These are phyloP conservation scores for Lochmaea crataegi DNA, from an alignment of 2,888 invertebrate genomes.

Conservation along the genomic window DNA sequence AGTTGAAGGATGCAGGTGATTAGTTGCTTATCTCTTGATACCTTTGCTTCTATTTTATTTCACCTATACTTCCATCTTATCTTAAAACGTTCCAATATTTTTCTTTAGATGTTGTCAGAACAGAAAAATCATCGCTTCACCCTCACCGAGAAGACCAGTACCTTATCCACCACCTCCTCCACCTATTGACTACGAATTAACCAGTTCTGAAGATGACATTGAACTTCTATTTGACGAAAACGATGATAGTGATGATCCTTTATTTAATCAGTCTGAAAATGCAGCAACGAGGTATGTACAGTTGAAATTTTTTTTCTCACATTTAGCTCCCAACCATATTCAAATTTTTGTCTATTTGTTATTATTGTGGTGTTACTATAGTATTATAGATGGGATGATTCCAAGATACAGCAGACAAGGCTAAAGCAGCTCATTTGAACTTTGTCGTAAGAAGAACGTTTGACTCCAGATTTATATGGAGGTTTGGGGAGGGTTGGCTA, in stretches of 20 bases:
- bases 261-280: conserved; percentile 6
- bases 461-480: no score
- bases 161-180: conserved; percentile 16
- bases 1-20: not conserved
- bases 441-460: no score
- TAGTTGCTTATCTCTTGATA: no score
- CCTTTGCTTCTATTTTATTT: no score
- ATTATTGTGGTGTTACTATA: no score
- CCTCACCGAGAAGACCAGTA: not conserved
- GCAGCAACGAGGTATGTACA: not conserved
- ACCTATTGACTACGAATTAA: conserved; percentile 18
- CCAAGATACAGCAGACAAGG: no score
- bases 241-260: conserved; percentile 21
- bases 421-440: no score
- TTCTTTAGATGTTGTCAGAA: not conserved
- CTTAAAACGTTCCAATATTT: not conserved
- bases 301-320: not conserved
- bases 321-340: not conserved
- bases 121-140: not conserved
- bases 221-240: conserved; percentile 9
- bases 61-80: not conserved
- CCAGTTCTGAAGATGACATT: conserved; percentile 30
- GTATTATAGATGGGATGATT: no score
- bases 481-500: no score
- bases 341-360: no score